Evolutionary conservation across 2,888 invertebrate species (phyloP).

Genomic region (Eugnorisma glareosa): DNA sequence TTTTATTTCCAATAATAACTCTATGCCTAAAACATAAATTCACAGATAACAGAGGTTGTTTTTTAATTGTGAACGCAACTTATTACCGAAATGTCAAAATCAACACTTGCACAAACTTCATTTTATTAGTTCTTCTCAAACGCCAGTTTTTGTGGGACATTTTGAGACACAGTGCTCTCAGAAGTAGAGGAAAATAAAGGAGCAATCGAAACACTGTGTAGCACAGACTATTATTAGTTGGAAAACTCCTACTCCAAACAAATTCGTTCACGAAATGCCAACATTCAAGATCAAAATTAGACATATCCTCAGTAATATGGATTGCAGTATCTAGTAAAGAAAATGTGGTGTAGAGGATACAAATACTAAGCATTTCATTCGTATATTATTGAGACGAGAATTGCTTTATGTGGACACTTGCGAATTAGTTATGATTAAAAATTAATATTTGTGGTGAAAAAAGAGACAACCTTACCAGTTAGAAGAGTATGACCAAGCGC

Average conservation of each 20-base stretch:
- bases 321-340: conserved; percentile 38
- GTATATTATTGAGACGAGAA: conserved; percentile 33
- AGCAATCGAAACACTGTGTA: conserved; percentile 43
- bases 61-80: conserved; percentile 57
- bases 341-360: not conserved
- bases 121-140: conserved; percentile 35
- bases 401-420: conserved; percentile 27
- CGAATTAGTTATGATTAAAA: conserved; percentile 38
- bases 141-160: conserved; percentile 3
- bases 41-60: conserved; percentile 5
- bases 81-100: conserved; percentile 70
- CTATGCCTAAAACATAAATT: not conserved
- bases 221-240: conserved; percentile 53
- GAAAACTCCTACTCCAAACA: conserved; percentile 55
- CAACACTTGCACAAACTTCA: conserved; percentile 69
- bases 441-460: conserved; percentile 59
- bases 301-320: conserved; percentile 63
- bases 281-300: conserved; percentile 64
- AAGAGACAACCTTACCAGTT: conserved; percentile 76
- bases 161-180: conserved; percentile 50
- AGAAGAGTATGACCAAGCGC: conserved; percentile 80
- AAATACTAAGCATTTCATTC: conserved; percentile 1
- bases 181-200: conserved; percentile 18
- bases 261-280: conserved; percentile 68
- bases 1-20: not conserved